A percentile compares a stretch with the other conserved stretches of the same genome.
These are phyloP conservation scores for Astropecten irregularis DNA, from an alignment of 53 echinoderm and acorn worm species.

Conservation along the genomic window DNA sequence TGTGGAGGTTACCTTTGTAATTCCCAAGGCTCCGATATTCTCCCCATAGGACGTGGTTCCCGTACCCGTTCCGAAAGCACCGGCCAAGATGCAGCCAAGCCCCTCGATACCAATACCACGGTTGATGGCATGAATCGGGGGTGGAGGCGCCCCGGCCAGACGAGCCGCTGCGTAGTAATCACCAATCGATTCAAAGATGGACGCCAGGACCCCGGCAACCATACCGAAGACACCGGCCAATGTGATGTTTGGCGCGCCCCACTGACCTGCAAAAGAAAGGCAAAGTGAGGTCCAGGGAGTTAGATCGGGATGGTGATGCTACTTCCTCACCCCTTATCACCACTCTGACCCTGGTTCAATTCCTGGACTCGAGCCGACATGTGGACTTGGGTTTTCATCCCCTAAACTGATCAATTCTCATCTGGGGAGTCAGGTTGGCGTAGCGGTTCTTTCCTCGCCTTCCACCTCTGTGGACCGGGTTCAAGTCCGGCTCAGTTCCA, in stretches of 20 bases:
- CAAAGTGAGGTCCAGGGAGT: no score
- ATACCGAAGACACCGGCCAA: constrained; percentile 89
- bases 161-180: constrained; percentile 96
- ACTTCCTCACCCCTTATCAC: no score
- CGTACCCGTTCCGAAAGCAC: constrained; percentile 85
- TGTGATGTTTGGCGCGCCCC: constrained; percentile 77
- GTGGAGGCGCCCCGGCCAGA: constrained; percentile 89
- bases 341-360: no score
- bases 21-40: constrained; percentile 92
- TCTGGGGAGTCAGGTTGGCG: no score
- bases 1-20: constrained; percentile 99
- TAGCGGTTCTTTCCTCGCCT: no score
- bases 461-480: no score
- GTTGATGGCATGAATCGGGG: constrained; percentile 89
- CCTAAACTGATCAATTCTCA: no score
- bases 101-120: constrained; percentile 93
- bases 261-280: constrained; percentile 74
- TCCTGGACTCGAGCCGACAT: no score
- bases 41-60: constrained; percentile 95
- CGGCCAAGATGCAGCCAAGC: constrained; percentile 79
- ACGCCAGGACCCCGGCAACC: constrained; percentile 90
- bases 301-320: no score
- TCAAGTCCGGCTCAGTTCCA: no score
- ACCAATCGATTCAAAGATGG: constrained; percentile 87
- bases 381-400: no score